A percentile compares a stretch with the other conserved stretches of the same genome.
Evolutionary conservation across 2,113 vertebrate genomes (phyloP).

Genomic region (Cettia cetti): DNA sequence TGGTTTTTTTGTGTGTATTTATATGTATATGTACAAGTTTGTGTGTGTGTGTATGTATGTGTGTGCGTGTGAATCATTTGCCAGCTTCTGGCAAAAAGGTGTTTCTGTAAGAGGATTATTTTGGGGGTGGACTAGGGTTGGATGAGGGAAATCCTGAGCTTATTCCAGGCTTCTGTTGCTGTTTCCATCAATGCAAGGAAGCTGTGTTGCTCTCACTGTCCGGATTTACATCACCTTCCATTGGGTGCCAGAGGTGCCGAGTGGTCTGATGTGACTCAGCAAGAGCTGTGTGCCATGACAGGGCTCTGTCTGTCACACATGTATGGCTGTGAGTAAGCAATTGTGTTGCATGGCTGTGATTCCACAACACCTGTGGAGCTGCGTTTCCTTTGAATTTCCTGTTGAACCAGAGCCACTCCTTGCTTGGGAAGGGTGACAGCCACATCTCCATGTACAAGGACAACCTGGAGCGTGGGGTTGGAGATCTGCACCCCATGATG

Average conservation of each 20-base stretch:
- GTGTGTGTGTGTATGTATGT: neutral
- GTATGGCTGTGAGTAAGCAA: neutral
- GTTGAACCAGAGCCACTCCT: neutral
- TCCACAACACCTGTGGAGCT: neutral
- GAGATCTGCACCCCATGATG: neutral
- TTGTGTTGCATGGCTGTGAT: neutral
- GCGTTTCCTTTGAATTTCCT: neutral
- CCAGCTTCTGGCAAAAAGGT: neutral
- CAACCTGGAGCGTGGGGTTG: neutral
- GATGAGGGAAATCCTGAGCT: neutral
- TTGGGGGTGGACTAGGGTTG: neutral
- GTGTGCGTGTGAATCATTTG: accelerated
- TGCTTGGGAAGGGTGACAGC: neutral
- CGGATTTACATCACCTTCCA: neutral
- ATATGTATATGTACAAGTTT: neutral
- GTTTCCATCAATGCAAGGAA: neutral
- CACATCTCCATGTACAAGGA: neutral
- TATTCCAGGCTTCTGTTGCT: neutral
- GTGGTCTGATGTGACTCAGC: neutral
- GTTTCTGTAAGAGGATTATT: neutral
- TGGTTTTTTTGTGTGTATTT: neutral
- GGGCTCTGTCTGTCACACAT: accelerated
- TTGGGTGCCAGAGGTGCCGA: neutral
- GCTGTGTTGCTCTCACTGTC: neutral
- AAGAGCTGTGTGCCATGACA: neutral